Percentiles rank a stretch among this genome's conserved stretches.
Evolutionary conservation across 2,888 invertebrate genomes (phyloP).

Genomic region (Temnothorax ravouxi): DNA sequence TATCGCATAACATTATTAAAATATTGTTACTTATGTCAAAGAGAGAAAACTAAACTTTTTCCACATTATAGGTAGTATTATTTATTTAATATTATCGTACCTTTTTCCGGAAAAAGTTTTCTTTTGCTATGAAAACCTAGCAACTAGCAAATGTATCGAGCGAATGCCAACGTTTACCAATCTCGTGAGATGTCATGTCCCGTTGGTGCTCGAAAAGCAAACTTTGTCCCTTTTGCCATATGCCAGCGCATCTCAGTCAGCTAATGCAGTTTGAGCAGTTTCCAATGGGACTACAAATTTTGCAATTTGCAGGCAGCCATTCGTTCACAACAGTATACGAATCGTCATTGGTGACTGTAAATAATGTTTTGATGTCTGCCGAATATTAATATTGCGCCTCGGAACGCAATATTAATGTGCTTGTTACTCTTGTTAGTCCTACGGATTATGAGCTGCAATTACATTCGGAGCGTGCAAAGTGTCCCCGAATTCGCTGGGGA

Average conservation of each 20-base stretch:
- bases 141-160: constrained; percentile 41
- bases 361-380: constrained; percentile 46
- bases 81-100: background rate
- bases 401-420: constrained; percentile 23
- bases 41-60: background rate
- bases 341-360: constrained; percentile 51
- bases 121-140: background rate
- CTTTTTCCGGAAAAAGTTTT: background rate
- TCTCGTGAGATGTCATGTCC: constrained; percentile 60
- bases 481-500: constrained; percentile 36
- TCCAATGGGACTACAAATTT: constrained; percentile 59
- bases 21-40: background rate
- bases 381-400: constrained; percentile 54
- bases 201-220: constrained; percentile 58
- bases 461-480: constrained; percentile 45
- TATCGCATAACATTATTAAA: background rate
- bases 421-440: constrained; percentile 52
- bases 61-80: background rate
- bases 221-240: constrained; percentile 61
- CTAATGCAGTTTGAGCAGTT: constrained; percentile 71
- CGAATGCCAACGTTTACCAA: constrained; percentile 65
- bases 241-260: constrained; percentile 47
- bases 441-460: constrained; percentile 56
- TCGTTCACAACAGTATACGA: constrained; percentile 39
- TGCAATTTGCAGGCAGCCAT: constrained; percentile 48